Evolutionary conservation across 2,113 vertebrate species (phyloP), one percentile per base, ranked within the genome.

Genomic region (Pseudorasbora parva): DNA sequence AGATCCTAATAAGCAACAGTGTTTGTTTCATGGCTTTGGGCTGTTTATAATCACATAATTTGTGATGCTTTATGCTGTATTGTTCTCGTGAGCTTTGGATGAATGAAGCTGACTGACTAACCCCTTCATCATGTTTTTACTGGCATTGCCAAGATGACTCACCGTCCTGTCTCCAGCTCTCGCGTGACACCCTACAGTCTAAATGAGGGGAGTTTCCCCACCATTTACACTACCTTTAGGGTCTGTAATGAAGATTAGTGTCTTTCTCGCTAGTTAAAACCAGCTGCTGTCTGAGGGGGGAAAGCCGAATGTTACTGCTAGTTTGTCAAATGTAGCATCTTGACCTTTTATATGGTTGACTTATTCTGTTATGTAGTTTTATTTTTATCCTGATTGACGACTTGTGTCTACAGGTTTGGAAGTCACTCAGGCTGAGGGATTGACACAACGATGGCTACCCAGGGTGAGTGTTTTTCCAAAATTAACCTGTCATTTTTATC

Each of bases 401-500:
- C 7, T 17, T 51, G 17, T 54, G 6, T 68, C 9, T 78, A 41
- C 91, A 95, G 94, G 92, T 81, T 90, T 85, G 95, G 92, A 95
- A 95, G 93, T 84, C 90, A 84, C 93, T 90, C 91, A 87, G 91
- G 87, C 93, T 92, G 83, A 93, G 89, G 94, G 93, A 88, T 94
- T 93, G 90, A 91, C 91, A 91, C 92, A 92, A 96, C 94, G 91
- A 99, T 99, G 98, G 96, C 97, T 92, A 97, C 97, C 89, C 97
- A 99, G 97, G 96, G 97, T 99, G 91, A 91, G 94, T 95, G 45
- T 10, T 71, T 12, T 7, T 33, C 11, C 25, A 72, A 23, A n/a
- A 11, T n/a, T 30, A n/a, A n/a, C 33, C 11, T 21, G 15, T 25
- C 30, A 33, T 54, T 41, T n/a, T 54, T 60, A 43, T 27, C 59